These are phyloP conservation scores for Phlogophora meticulosa DNA, from an alignment of 2,888 invertebrate species.

Conservation along the genomic window DNA sequence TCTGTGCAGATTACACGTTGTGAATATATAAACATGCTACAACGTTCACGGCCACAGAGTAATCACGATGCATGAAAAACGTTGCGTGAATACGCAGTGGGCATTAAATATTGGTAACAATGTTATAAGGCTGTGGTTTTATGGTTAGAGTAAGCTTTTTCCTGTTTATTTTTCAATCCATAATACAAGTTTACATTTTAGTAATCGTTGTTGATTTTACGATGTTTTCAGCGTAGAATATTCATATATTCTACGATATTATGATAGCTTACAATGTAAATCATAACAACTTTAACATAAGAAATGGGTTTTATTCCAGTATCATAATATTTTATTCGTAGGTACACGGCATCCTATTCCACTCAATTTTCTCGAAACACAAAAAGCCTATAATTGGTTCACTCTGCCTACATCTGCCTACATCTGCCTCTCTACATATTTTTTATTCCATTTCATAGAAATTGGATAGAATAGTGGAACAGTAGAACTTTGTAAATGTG, in stretches of 20 bases:
- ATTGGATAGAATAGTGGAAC: slow-evolving; percentile 56
- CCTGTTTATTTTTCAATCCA: not conserved
- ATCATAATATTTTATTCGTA: not conserved
- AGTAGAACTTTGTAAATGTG: slow-evolving; percentile 45
- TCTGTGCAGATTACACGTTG: slow-evolving; percentile 12
- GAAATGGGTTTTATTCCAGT: not conserved
- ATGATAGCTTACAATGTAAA: not conserved
- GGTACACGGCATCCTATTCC: slow-evolving; percentile 2
- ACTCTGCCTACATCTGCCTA: slow-evolving; percentile 4
- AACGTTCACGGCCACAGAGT: slow-evolving; percentile 32
- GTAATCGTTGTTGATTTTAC: not conserved
- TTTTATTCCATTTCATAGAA: slow-evolving; percentile 56
- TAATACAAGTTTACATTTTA: not conserved
- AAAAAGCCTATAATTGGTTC: slow-evolving; percentile 14
- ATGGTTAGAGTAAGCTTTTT: not conserved
- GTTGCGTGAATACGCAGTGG: slow-evolving; percentile 31
- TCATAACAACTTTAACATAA: not conserved
- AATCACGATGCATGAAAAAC: slow-evolving; percentile 23
- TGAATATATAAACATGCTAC: slow-evolving; percentile 25
- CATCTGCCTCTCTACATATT: slow-evolving; percentile 31
- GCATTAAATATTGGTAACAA: not conserved
- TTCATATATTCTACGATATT: not conserved
- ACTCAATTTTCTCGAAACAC: slow-evolving; percentile 24
- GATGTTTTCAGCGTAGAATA: not conserved
- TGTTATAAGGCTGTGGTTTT: slow-evolving; percentile 1